Conservation (phyloP, 2,113 vertebrate genomes). For the Symphodus melops region DNA sequence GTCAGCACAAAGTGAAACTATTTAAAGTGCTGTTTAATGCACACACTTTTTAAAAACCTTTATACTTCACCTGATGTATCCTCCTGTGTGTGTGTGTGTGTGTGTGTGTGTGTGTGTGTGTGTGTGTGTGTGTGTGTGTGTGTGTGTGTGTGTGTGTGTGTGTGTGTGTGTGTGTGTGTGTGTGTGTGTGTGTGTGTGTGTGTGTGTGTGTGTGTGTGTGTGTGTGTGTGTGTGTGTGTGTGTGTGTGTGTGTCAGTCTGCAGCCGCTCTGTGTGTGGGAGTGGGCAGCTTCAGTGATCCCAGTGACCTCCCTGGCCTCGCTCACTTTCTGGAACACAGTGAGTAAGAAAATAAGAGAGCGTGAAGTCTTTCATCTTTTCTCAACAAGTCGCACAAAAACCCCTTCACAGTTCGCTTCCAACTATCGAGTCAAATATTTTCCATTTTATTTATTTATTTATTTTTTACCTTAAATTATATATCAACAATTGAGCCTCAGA, state of each 20-base stretch:
- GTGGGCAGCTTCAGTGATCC: constrained; percentile 98
- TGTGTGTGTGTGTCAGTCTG: constrained; percentile 86
- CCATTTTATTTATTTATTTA: background rate
- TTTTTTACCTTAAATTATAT: background rate
- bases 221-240: constrained; percentile 86
- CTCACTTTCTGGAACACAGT: constrained; percentile 99
- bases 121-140: constrained; percentile 88
- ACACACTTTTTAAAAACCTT: background rate
- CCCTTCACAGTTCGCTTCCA: background rate
- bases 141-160: constrained; percentile 87
- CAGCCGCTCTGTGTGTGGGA: constrained; percentile 94
- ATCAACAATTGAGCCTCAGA: background rate
- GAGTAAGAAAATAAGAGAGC: constrained; percentile 68
- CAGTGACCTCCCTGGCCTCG: constrained; percentile 93
- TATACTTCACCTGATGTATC: constrained; percentile 18
- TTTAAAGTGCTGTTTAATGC: background rate
- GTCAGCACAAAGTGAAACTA: constrained; percentile 12
- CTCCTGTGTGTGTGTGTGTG: constrained; percentile 61
- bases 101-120: too few relatives aligned
- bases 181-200: constrained; percentile 81
- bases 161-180: constrained; percentile 93
- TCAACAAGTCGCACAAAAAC: background rate
- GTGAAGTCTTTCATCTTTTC: background rate
- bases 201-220: constrained; percentile 95
- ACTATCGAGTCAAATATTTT: constrained; percentile 4